Evolutionary conservation across 2,797 vertebrate genomes (phyloP), one percentile per base, ranked within the genome.

Genomic region (Betta splendens): DNA sequence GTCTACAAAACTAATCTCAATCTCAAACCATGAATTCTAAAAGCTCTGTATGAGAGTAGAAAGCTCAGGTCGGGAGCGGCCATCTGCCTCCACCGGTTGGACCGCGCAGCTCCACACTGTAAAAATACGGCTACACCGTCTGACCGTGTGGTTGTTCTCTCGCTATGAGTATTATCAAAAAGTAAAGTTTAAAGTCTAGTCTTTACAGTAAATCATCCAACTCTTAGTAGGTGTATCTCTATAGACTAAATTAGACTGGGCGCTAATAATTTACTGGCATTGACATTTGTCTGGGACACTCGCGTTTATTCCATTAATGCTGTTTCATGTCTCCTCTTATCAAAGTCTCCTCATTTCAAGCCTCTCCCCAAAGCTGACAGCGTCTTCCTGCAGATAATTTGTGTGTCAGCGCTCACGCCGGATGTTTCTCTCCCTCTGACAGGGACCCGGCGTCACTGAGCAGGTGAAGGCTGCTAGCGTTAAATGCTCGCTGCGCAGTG

Each of bases 381-480:
- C 61, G 47, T 70, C 33, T 46, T 65, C 40, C 36, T 29, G 26
- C 37, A 28, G 47, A 12, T 68, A 6, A 57, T 63, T 49, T 32
- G 7, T 37, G 8, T 47, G 32, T 61, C 32, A 25, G n/a, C 18
- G 46, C 53, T 81, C 44, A 60, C 11, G 47, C 37, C 64, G 60
- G 26, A 15, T 71, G 25, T 63, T 33, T 72, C 69, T 59, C 79
- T 72, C 51, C 28, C 75, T 39, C 55, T 61, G 23, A 52, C 87
- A 92, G 92, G 90, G 82, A 70, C 75, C 69, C 45, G 35, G 75
- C 83, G 70, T 71, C 84, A 43, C 56, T 74, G 77, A 85, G 71
- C 46, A 78, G 85, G 80, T 89, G 88, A 89, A 86, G 72, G 46
- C 75, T 52, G 60, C 67, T 48, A 0, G 65, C 72, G 79, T 77